Conservation (phyloP, 2,797 vertebrate genomes). For the Peromyscus aztecus region DNA sequence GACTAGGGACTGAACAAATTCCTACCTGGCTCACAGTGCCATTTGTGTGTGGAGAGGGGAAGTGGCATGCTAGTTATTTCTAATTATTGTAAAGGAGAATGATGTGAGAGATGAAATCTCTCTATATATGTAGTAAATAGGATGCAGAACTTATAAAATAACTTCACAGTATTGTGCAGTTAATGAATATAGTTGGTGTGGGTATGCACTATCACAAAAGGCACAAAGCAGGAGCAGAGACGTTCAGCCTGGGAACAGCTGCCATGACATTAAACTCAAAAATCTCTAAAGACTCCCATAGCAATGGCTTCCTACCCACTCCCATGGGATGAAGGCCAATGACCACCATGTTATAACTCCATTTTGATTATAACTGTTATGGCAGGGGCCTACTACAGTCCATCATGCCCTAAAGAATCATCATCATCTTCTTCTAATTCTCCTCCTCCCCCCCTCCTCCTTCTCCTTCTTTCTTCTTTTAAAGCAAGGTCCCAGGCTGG, state of each 20-base stretch:
- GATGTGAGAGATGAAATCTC: constrained; percentile 4
- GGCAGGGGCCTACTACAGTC: neutral
- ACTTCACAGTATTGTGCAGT: neutral
- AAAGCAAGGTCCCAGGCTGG: neutral
- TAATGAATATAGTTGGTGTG: neutral
- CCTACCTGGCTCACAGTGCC: neutral
- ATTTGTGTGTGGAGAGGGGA: neutral
- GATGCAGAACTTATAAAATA: neutral
- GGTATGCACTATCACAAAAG: constrained; percentile 14
- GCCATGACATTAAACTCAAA: constrained; percentile 35
- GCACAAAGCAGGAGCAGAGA: neutral
- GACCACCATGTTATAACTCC: neutral
- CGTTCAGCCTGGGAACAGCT: neutral
- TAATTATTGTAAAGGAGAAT: constrained; percentile 9
- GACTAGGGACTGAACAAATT: neutral
- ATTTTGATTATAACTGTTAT: neutral
- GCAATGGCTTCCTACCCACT: neutral
- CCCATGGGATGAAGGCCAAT: neutral
- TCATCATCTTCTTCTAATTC: accelerated
- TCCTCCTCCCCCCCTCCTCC: neutral
- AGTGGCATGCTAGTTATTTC: neutral
- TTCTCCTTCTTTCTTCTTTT: neutral
- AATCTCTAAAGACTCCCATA: neutral
- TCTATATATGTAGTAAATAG: neutral
- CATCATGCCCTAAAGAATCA: neutral